Evolutionary conservation across 2,797 vertebrate genomes (phyloP), one percentile per base, ranked within the genome.

Genomic region (Melanotaenia trifasciata): DNA sequence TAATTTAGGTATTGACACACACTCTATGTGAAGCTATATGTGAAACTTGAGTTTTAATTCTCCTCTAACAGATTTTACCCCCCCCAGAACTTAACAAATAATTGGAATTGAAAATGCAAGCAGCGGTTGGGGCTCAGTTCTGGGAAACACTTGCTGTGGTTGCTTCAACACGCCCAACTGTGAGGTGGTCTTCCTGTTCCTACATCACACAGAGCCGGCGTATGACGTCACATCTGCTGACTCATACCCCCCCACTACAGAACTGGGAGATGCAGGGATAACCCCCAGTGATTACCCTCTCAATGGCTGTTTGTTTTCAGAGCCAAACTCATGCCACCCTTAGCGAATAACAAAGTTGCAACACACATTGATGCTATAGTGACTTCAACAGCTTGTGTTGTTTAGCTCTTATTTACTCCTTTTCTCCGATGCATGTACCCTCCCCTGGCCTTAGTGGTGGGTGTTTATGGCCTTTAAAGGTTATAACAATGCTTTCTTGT

Each of bases 121-220:
- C 70, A 62, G 60, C 78, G 72, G 45, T 78, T 80, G 10, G 80
- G 30, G 63, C 28, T 43, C 12, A 36, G 45, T 89, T 93, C 91
- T 88, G 83, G 84, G 90, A 93, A 94, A 69, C 61, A 62, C 85
- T 84, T 24, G 68, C 87, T 24, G 28, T 86, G 85, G 91, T 92
- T 89, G 81, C 79, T 90, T 87, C 74, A 89, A 50, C 84, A 73
- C 64, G 53, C 67, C 33, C 28, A 0, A 30, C 86, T 9, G 10
- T 40, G 84, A 85, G 91, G 90, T 90, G 91, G 87, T 92, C 92
- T 70, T 63, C 56, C 40, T 32, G 67, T 87, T 89, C 84, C 81
- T 89, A 88, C 79, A 56, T 89, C 89, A 87, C 3, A 47, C 84
- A 74, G 84, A 58, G 71, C 51, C 20, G 67, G 63, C 50, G 53